Evolutionary conservation across 2,113 vertebrate species (phyloP), one percentile per base, ranked within the genome.

Genomic region (Phyllopteryx taeniolatus): DNA sequence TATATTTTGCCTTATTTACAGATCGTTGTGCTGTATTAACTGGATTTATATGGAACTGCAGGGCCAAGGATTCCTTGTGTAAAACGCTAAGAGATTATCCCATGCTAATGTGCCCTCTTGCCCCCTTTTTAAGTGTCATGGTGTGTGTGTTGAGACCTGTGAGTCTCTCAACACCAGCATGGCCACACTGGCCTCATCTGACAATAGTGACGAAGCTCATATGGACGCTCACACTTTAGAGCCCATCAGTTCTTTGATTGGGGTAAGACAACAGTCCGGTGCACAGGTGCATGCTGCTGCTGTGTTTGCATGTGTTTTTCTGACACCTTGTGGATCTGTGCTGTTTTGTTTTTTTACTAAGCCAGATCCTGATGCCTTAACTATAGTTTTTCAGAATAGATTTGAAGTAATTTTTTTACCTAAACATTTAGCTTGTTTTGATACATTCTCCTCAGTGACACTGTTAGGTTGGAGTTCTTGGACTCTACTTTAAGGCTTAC

Each of bases 101-200:
- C 56, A 59, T 59, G 57, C 57, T 76, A 47, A 42, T 86, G 56
- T 85, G 15, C 73, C 10, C 81, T 82, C 59, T 75, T 31, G 67
- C 19, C 20, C 33, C 47, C 76, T 60, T 69, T 64, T 63, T 49
- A 87, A 90, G 86, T 86, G 67, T 72, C 53, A 47, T 44, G 78
- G 57, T 42, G 83, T 82, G 65, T 75, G 75, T 70, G 46, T 85
- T 39, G 90, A 87, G 71, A 84, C 78, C 4, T 90, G 88, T 71
- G 87, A 90, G 78, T 91, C 90, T 85, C 81, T 90, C 67, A 80
- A 35, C 67, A 35, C 27, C 78, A 91, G 88, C 78, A 53, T 79
- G 75, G 81, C 78, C 73, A 89, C 88, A 9, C 60, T 88, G 81
- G 68, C 81, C 54, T 15, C 78, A 20, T 91, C 88, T 27, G 78